Conservation (phyloP, 2,113 vertebrate genomes). For the Aptenodytes forsteri region DNA sequence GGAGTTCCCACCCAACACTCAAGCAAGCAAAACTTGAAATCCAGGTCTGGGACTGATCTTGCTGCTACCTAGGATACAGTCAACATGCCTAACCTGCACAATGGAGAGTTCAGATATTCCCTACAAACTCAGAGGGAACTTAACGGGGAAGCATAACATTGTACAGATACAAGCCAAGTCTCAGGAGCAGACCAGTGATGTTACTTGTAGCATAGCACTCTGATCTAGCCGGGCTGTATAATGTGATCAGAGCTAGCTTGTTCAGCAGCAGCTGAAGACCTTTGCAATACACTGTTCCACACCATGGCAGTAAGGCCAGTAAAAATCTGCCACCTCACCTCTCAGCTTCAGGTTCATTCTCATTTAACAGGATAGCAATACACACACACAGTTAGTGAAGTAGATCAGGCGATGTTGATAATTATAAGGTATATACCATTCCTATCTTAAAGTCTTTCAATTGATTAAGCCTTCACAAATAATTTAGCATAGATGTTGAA, state of each 20-base stretch:
- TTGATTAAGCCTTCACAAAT: not conserved
- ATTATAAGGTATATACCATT: not conserved
- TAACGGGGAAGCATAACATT: not conserved
- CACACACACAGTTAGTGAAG: rapidly evolving
- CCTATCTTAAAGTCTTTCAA: no score
- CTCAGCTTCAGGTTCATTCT: not conserved
- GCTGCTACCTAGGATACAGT: rapidly evolving
- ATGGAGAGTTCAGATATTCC: not conserved
- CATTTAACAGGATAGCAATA: not conserved
- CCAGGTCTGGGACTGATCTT: not conserved
- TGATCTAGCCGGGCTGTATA: not conserved
- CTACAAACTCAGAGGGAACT: rapidly evolving
- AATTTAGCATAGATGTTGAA: not conserved
- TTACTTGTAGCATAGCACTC: not conserved
- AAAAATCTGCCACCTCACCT: not conserved
- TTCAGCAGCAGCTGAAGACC: not conserved
- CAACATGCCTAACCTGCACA: not conserved
- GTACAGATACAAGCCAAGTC: not conserved
- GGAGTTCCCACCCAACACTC: not conserved
- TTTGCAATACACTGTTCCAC: no score
- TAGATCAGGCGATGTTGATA: not conserved
- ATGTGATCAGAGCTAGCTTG: no score
- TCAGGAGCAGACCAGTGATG: not conserved
- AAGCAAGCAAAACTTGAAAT: not conserved
- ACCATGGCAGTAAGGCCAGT: not conserved